Percentiles rank a stretch among this genome's conserved stretches.
phyloP scores from a whole-genome alignment of 2,113 vertebrate species.

The Suncus etruscus region DNA sequence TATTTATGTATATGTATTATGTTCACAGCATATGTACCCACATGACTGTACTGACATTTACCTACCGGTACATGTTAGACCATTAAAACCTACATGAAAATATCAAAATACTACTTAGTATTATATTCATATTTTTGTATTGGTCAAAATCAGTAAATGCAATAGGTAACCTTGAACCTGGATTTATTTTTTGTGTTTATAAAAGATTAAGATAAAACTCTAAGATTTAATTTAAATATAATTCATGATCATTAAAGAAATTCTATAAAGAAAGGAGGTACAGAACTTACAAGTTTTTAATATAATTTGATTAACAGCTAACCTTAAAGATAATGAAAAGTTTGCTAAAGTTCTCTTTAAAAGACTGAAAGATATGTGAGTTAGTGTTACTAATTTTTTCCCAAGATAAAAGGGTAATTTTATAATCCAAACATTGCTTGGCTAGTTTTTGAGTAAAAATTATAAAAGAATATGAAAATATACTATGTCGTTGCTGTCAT shows the following conservation, averaged over 20 bases:
- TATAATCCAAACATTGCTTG: conserved; percentile 59
- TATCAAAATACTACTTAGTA: neutral
- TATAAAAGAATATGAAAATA: conserved; percentile 67
- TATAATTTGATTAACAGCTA: conserved; percentile 19
- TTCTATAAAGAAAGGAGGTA: conserved; percentile 32
- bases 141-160: conserved; percentile 18
- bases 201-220: conserved; percentile 12
- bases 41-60: conserved; percentile 43
- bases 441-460: conserved; percentile 58
- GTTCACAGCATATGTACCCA: neutral
- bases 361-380: conserved; percentile 37
- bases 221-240: neutral
- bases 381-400: neutral
- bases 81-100: conserved; percentile 12
- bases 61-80: neutral
- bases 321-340: conserved; percentile 13
- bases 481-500: conserved; percentile 51
- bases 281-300: neutral
- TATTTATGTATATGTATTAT: too few relatives aligned
- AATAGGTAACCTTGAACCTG: neutral
- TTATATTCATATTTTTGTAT: neutral
- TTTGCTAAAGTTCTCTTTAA: conserved; percentile 33
- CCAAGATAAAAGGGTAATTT: conserved; percentile 38
- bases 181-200: neutral
- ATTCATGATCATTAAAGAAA: conserved; percentile 25